phyloP scores from a whole-genome alignment of 2,888 invertebrate species.

The Diaphora mendica region DNA sequence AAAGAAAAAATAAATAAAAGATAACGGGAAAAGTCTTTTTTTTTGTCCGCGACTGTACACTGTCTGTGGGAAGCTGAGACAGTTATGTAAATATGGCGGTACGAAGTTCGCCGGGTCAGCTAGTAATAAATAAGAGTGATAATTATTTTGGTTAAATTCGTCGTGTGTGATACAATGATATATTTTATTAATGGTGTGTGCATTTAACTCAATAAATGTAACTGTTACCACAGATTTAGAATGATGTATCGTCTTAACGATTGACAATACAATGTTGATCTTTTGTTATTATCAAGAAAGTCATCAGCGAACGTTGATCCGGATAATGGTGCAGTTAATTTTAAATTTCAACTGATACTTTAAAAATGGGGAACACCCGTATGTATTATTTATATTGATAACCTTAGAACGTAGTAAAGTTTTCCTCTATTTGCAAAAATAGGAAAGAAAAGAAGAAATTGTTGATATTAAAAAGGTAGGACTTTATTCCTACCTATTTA shows the following conservation, averaged over 20 bases:
- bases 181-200: background rate
- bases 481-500: too few species aligned
- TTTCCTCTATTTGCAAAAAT: background rate
- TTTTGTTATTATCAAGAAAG: conserved; percentile 11
- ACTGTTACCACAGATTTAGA: background rate
- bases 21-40: too few species aligned
- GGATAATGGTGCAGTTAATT: background rate
- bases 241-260: background rate
- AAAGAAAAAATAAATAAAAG: too few species aligned
- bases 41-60: too few species aligned
- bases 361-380: background rate
- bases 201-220: background rate
- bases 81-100: too few species aligned
- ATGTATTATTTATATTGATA: background rate
- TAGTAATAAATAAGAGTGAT: too few species aligned
- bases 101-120: too few species aligned
- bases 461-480: too few species aligned
- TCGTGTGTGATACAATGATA: background rate
- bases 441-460: background rate
- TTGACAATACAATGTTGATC: conserved; percentile 13
- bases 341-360: conserved; percentile 13
- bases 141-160: too few species aligned
- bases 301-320: conserved; percentile 11
- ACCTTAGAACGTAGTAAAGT: background rate
- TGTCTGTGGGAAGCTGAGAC: too few species aligned